A percentile compares a stretch with the other conserved stretches of the same genome.
Evolutionary conservation across 2,113 vertebrate genomes (phyloP).

Genomic region (Antechinus flavipes): DNA sequence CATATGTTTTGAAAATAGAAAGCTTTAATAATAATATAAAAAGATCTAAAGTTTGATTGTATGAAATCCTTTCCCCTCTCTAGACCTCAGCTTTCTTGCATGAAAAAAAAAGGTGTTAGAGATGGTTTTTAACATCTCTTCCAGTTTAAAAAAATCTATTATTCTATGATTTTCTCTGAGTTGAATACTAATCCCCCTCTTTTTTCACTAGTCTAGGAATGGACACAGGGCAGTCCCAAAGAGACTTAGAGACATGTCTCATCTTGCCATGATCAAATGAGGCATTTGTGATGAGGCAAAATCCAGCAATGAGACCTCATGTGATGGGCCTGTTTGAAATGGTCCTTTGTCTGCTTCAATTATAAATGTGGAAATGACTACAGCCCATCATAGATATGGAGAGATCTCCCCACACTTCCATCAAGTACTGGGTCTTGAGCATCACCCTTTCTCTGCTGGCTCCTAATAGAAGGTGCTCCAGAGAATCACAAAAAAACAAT

Average conservation of each 20-base stretch:
- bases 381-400: not conserved
- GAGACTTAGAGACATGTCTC: slow-evolving; percentile 40
- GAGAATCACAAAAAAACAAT: no score
- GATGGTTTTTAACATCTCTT: not conserved
- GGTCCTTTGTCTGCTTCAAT: not conserved
- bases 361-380: not conserved
- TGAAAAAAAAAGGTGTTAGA: not conserved
- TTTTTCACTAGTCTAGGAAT: not conserved
- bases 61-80: slow-evolving; percentile 9
- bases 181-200: no score
- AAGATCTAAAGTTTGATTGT: slow-evolving; percentile 3
- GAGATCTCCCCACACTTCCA: not conserved
- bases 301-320: not conserved
- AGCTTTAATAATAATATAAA: no score
- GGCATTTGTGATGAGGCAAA: slow-evolving; percentile 48
- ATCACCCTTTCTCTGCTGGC: not conserved
- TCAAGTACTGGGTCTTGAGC: accelerated
- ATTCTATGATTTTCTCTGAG: not conserved
- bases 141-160: not conserved
- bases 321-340: not conserved
- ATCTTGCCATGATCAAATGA: slow-evolving; percentile 60
- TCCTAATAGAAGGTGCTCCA: accelerated
- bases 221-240: not conserved
- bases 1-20: no score
- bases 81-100: not conserved